These are phyloP conservation scores for Eupithecia exiguata DNA, from an alignment of 2,888 invertebrate species.

Conservation along the genomic window DNA sequence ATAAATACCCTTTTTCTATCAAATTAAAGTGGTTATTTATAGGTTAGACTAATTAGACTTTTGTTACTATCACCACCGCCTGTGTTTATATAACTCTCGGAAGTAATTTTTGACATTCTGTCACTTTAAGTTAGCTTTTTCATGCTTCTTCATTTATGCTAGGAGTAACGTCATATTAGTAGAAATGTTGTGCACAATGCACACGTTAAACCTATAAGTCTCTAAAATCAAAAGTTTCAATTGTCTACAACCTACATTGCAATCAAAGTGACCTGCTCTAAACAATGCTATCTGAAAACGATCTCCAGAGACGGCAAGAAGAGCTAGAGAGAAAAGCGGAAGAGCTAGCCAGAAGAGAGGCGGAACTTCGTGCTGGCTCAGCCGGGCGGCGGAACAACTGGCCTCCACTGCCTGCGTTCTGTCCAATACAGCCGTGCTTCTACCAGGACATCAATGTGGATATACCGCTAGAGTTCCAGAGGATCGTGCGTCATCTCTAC, in stretches of 20 bases:
- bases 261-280: not conserved
- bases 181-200: not conserved
- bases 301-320: slow-evolving; percentile 89
- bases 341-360: slow-evolving; percentile 93
- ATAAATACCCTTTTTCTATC: not conserved
- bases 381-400: slow-evolving; percentile 95
- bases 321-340: slow-evolving; percentile 96
- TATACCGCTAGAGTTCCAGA: slow-evolving; percentile 98
- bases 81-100: not conserved
- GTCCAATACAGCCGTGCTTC: slow-evolving; percentile 98
- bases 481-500: slow-evolving; percentile 96
- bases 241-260: not conserved
- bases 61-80: not conserved
- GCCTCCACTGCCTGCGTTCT: slow-evolving; percentile 97
- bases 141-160: not conserved
- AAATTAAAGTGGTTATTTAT: not conserved
- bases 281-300: slow-evolving; percentile 32
- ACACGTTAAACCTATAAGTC: not conserved
- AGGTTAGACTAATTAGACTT: too few species aligned
- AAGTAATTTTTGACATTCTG: not conserved
- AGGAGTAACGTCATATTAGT: not conserved
- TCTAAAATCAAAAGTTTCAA: not conserved
- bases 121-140: not conserved
- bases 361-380: slow-evolving; percentile 88
- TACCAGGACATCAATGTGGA: slow-evolving; percentile 99